Evolutionary conservation across 1,140 invertebrate species (phyloP).

Genomic region (Contarinia nasturtii): DNA sequence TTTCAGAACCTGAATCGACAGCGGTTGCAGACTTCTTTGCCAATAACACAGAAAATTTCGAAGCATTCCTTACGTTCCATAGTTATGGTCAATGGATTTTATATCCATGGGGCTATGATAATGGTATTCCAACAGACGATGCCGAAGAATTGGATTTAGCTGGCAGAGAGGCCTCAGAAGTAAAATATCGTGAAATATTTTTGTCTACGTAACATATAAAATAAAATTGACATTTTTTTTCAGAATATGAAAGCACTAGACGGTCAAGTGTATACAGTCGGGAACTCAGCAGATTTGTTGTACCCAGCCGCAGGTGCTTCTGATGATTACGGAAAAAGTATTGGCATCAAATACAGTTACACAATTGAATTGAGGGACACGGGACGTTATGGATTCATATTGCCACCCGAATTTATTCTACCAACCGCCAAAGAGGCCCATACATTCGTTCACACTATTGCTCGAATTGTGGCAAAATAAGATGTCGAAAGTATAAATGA

Average conservation of each 20-base stretch:
- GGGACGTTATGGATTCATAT: conserved; percentile 72
- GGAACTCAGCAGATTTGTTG: conserved; percentile 48
- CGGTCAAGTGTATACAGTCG: conserved; percentile 52
- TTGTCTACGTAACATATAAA: not conserved
- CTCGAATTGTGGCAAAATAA: no score
- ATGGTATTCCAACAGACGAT: conserved; percentile 42
- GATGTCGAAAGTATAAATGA: no score
- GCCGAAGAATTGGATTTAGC: conserved; percentile 46
- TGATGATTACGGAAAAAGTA: conserved; percentile 81
- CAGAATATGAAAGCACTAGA: conserved; percentile 45
- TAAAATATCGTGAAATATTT: conserved; percentile 16
- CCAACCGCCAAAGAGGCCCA: conserved; percentile 66
- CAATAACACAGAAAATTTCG: conserved; percentile 29
- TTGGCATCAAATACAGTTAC: conserved; percentile 70
- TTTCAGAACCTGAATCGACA: conserved; percentile 81
- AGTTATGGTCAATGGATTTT: conserved; percentile 78
- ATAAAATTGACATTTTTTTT: not conserved
- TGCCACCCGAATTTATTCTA: conserved; percentile 65
- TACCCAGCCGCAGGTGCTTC: conserved; percentile 71
- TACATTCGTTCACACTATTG: conserved; percentile 61
- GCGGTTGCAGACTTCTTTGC: conserved; percentile 41
- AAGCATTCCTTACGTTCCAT: conserved; percentile 67
- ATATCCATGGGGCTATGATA: conserved; percentile 68
- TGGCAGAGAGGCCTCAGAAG: conserved; percentile 43
- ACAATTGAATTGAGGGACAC: conserved; percentile 77